phyloP scores from a whole-genome alignment of 2,113 vertebrate species.

The Acrocephalus kingi region DNA sequence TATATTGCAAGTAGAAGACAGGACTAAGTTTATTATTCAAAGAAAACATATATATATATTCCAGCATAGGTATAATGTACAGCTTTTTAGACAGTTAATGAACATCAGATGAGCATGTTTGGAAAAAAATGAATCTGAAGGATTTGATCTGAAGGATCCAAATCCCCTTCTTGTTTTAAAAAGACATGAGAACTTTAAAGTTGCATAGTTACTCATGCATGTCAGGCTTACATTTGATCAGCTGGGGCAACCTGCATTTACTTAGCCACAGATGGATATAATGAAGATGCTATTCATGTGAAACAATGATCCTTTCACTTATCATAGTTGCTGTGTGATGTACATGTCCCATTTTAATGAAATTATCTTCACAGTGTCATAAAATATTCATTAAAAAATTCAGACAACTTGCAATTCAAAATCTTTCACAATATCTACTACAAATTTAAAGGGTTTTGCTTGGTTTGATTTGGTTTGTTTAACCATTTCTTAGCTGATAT shows the following conservation, averaged over 20 bases:
- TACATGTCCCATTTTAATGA: constrained; percentile 13
- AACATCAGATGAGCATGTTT: background rate
- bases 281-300: background rate
- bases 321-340: background rate
- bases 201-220: background rate
- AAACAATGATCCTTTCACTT: constrained; percentile 51
- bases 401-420: constrained; percentile 14
- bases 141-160: background rate
- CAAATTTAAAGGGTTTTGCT: background rate
- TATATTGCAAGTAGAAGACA: background rate
- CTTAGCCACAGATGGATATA: background rate
- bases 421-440: background rate
- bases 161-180: background rate
- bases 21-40: background rate
- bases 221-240: background rate
- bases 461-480: background rate
- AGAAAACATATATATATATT: background rate
- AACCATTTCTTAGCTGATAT: background rate
- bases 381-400: constrained; percentile 63
- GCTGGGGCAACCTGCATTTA: background rate
- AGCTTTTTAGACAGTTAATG: background rate
- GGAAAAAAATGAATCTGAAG: background rate
- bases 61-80: rapidly evolving
- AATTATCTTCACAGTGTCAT: constrained; percentile 9
- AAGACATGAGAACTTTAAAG: background rate